These are phyloP conservation scores for Callocephalon fimbriatum DNA, from an alignment of 2,113 vertebrate species.

Conservation along the genomic window DNA sequence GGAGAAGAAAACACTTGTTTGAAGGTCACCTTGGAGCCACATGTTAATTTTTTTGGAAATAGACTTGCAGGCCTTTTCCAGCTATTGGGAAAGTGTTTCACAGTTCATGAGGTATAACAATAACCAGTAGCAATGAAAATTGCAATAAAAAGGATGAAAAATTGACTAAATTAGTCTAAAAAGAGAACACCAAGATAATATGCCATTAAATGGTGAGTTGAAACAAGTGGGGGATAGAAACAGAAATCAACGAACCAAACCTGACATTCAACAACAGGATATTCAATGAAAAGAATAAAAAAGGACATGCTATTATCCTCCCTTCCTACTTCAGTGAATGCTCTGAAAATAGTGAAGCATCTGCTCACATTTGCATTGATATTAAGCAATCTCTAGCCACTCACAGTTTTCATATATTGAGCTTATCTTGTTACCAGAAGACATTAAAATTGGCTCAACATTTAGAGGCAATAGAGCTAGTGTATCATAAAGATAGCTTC, in stretches of 20 bases:
- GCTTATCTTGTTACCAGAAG: background rate
- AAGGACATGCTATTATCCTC: accelerated
- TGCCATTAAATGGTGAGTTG: background rate
- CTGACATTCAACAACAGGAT: background rate
- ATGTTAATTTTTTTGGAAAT: background rate
- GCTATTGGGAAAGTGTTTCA: background rate
- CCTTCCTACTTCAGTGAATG: accelerated
- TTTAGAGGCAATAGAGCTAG: background rate
- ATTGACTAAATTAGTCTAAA: background rate
- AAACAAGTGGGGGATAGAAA: background rate
- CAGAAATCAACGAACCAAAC: background rate
- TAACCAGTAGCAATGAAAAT: background rate
- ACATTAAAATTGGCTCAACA: background rate
- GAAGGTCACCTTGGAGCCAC: background rate
- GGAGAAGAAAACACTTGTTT: background rate
- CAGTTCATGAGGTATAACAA: background rate
- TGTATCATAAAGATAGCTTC: background rate
- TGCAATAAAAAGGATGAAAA: background rate
- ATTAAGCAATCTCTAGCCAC: background rate
- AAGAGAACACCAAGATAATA: background rate
- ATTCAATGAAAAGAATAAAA: background rate
- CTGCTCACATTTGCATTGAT: background rate
- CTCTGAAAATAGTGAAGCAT: background rate
- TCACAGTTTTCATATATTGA: background rate
- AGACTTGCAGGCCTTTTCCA: background rate